These are phyloP conservation scores for Venustaconcha ellipsiformis DNA, from an alignment of 1,140 invertebrate species.

Conservation along the genomic window DNA sequence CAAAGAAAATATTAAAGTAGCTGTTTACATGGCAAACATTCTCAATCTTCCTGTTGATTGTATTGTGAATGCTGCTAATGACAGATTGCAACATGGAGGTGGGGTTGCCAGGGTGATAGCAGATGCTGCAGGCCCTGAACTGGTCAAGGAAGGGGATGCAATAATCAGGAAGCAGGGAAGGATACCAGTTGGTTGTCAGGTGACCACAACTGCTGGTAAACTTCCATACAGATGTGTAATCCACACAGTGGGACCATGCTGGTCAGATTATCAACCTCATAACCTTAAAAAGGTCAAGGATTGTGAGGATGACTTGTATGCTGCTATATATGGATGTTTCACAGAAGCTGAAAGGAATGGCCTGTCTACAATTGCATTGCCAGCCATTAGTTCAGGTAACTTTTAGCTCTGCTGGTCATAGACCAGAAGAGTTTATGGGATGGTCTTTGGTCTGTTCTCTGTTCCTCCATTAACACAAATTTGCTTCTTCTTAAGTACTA, in stretches of 20 bases:
- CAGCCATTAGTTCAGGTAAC: conserved; percentile 45
- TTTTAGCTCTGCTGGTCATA: background rate
- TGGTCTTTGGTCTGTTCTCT: no score
- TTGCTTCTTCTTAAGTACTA: no score
- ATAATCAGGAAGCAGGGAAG: conserved; percentile 27
- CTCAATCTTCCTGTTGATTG: conserved; percentile 86
- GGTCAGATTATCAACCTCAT: conserved; percentile 23
- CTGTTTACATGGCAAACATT: conserved; percentile 78
- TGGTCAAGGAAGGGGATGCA: conserved; percentile 31
- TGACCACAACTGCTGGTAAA: conserved; percentile 36
- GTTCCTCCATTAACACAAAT: no score
- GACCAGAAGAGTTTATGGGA: no score
- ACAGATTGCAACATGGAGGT: conserved; percentile 80
- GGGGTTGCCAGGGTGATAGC: conserved; percentile 87
- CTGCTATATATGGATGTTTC: conserved; percentile 36
- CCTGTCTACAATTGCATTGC: conserved; percentile 35
- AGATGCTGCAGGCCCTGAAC: conserved; percentile 28
- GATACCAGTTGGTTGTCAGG: conserved; percentile 28
- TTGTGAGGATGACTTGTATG: conserved; percentile 31
- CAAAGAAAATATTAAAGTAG: conserved; percentile 20
- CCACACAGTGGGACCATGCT: conserved; percentile 47
- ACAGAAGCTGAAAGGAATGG: conserved; percentile 9
- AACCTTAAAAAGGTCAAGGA: conserved; percentile 4
- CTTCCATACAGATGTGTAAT: conserved; percentile 39
- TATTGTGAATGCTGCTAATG: conserved; percentile 93